Evolutionary conservation across 2,888 invertebrate genomes (phyloP).

Genomic region (Dascillus cervinus): DNA sequence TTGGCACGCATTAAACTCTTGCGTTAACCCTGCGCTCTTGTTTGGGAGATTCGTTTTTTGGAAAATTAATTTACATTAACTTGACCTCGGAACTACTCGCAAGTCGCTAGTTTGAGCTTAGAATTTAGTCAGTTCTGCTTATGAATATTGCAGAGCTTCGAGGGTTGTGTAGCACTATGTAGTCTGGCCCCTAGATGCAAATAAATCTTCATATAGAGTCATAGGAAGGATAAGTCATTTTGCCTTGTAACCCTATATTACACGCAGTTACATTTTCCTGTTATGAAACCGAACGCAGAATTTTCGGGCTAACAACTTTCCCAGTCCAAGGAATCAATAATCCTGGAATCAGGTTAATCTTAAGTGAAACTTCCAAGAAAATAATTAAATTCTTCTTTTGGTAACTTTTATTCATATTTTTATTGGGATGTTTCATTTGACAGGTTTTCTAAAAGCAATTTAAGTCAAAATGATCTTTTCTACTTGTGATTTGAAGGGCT

Average conservation of each 20-base stretch:
- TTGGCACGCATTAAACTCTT: no score
- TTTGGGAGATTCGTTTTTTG: no score
- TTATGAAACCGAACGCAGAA: slow-evolving; percentile 2
- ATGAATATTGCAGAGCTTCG: slow-evolving; percentile 13
- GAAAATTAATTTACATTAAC: slow-evolving; percentile 7
- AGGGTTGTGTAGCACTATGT: slow-evolving; percentile 12
- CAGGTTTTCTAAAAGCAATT: not conserved
- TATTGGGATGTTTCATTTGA: not conserved
- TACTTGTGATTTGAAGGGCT: no score
- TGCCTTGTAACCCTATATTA: slow-evolving; percentile 5
- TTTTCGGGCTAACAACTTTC: no score
- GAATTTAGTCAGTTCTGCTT: slow-evolving; percentile 12
- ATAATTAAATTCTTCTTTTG: no score
- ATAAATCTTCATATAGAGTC: slow-evolving; percentile 15
- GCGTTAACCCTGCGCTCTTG: no score
- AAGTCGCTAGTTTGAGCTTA: slow-evolving; percentile 15
- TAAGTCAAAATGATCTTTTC: no score
- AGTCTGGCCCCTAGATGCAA: slow-evolving; percentile 13
- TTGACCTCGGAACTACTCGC: slow-evolving; percentile 10
- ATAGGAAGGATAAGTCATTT: slow-evolving; percentile 13
- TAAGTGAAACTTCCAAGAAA: no score
- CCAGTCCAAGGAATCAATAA: no score
- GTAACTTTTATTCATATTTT: no score
- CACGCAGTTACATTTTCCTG: not conserved
- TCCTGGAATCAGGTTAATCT: no score